Percentiles rank a stretch among this genome's conserved stretches.
phyloP scores from a whole-genome alignment of 1,140 invertebrate species.

The Phortica variegata region DNA sequence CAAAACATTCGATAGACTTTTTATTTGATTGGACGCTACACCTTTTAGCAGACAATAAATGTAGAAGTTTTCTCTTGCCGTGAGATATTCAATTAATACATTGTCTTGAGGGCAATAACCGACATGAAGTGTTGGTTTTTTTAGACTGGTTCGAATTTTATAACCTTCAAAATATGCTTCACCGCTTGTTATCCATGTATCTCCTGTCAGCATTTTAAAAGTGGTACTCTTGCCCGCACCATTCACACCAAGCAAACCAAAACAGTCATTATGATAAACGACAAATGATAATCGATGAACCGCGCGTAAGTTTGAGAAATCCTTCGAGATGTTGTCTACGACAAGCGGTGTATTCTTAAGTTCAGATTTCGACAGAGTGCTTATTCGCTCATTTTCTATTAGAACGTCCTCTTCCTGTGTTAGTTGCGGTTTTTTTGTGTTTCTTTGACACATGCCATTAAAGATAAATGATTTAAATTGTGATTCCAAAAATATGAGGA shows the following conservation, averaged over 20 bases:
- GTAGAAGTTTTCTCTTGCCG: constrained; percentile 27
- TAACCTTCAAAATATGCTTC: constrained; percentile 25
- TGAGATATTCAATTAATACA: constrained; percentile 61
- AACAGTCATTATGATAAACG: constrained; percentile 73
- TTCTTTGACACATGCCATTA: no score
- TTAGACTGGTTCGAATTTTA: background rate
- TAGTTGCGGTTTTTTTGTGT: no score
- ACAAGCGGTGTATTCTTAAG: no score
- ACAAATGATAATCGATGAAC: constrained; percentile 54
- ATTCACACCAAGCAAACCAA: constrained; percentile 75
- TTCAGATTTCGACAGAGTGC: no score
- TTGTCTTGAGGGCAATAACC: constrained; percentile 84
- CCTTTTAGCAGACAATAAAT: constrained; percentile 18
- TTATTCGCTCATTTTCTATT: no score
- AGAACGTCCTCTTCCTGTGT: no score
- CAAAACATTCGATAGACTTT: no score
- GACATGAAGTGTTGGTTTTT: constrained; percentile 45
- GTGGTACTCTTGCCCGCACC: constrained; percentile 89
- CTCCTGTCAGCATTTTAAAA: constrained; percentile 77
- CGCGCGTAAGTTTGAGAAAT: background rate
- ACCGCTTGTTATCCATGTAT: constrained; percentile 29
- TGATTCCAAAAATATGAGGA: no score
- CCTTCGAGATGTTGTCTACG: background rate
- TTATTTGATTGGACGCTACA: constrained; percentile 3
- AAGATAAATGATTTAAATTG: no score